phyloP scores from a whole-genome alignment of 2,113 vertebrate genomes.

The Sakesphorus luctuosus region DNA sequence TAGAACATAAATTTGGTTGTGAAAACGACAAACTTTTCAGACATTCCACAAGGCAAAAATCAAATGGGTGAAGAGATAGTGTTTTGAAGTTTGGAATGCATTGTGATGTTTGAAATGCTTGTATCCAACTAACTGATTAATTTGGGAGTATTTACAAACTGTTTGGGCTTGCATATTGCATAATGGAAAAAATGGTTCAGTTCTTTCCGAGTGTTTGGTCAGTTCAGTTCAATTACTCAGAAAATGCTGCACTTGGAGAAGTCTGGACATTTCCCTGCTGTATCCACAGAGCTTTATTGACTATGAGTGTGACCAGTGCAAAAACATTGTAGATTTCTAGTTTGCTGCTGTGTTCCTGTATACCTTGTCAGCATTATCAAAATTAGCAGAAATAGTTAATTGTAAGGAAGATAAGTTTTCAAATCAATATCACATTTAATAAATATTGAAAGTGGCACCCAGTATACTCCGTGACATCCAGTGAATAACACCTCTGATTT shows the following conservation, averaged over 20 bases:
- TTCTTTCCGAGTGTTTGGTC: neutral
- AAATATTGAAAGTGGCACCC: neutral
- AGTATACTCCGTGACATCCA: neutral
- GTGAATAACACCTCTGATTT: neutral
- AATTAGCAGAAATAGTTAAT: neutral
- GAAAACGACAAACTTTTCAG: neutral
- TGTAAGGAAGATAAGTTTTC: neutral
- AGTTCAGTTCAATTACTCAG: neutral
- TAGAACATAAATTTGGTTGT: neutral
- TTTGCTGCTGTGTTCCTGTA: neutral
- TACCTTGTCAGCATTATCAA: neutral
- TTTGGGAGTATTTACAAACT: neutral
- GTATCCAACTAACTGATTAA: neutral
- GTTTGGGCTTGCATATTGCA: neutral
- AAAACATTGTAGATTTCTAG: neutral
- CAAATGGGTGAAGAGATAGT: neutral
- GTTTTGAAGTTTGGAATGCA: neutral
- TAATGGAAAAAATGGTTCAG: neutral
- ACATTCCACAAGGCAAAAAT: neutral
- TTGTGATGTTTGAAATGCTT: neutral
- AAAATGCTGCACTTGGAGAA: neutral
- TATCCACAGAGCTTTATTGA: neutral
- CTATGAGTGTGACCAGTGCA: neutral
- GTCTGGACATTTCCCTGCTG: neutral
- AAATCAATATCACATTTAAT: neutral